Evolutionary conservation across 2,888 invertebrate species (phyloP).

Genomic region (Glyphotaelius pellucidus): DNA sequence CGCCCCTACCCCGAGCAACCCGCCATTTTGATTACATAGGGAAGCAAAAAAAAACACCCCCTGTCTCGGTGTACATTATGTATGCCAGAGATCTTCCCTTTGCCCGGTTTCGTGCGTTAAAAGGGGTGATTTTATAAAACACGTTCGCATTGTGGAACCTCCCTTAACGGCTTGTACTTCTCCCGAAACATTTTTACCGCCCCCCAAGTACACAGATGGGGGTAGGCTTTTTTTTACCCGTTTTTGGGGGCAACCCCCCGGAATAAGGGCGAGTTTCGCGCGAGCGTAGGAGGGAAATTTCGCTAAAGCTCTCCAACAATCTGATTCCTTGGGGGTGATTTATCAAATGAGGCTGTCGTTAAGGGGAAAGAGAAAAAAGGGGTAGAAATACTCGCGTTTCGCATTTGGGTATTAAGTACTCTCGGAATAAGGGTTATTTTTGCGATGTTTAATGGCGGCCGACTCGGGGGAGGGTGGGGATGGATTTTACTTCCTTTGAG

Average conservation of each 20-base stretch:
- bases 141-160: conserved; percentile 65
- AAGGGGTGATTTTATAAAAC: conserved; percentile 65
- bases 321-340: conserved; percentile 66
- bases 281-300: conserved; percentile 35
- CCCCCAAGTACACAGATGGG: conserved; percentile 46
- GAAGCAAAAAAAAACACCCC: conserved; percentile 57
- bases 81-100: conserved; percentile 66
- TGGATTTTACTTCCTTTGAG: conserved; percentile 62
- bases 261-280: conserved; percentile 56
- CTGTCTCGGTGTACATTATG: conserved; percentile 65
- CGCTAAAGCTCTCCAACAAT: conserved; percentile 52
- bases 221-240: conserved; percentile 46
- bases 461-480: background rate
- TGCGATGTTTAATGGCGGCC: conserved; percentile 33
- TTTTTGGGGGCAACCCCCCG: conserved; percentile 38
- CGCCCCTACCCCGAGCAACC: conserved; percentile 52
- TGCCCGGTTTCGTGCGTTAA: conserved; percentile 61
- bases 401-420: conserved; percentile 51
- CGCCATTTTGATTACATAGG: conserved; percentile 66
- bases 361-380: conserved; percentile 48
- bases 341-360: conserved; percentile 66
- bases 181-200: conserved; percentile 58
- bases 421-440: conserved; percentile 53
- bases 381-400: conserved; percentile 47
- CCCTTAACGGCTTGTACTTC: conserved; percentile 61